phyloP scores from a whole-genome alignment of 2,797 vertebrate genomes.

The Chrysocyon brachyurus region DNA sequence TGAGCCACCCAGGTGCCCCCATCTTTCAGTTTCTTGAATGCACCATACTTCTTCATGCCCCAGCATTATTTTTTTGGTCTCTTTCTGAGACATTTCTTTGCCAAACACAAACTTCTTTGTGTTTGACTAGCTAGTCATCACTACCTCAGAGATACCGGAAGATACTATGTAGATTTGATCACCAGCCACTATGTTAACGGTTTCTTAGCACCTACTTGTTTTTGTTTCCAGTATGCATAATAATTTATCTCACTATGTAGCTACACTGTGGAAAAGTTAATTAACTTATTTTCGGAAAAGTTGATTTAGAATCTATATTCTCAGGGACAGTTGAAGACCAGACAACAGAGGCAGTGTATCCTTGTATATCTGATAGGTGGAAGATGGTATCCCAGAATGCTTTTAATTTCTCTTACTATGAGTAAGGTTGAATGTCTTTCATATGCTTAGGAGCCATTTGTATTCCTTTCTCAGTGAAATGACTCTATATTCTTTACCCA shows the following conservation, averaged over 20 bases:
- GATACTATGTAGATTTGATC: neutral
- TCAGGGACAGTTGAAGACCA: slow-evolving; percentile 20
- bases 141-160: neutral
- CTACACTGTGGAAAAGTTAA: neutral
- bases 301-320: neutral
- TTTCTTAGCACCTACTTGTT: neutral
- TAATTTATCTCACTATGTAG: neutral
- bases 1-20: too few relatives aligned
- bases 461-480: slow-evolving; percentile 37
- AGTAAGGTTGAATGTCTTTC: neutral
- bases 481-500: neutral
- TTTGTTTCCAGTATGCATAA: neutral
- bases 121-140: neutral
- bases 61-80: neutral
- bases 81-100: slow-evolving; percentile 9
- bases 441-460: slow-evolving; percentile 36
- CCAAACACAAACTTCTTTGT: neutral
- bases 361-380: neutral
- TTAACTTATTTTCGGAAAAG: neutral
- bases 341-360: neutral
- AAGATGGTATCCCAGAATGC: neutral
- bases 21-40: slow-evolving; percentile 7
- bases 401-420: slow-evolving; percentile 12
- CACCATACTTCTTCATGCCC: neutral
- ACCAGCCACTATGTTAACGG: neutral